Conservation (phyloP, 2,888 invertebrate genomes). For the Gisinianus flammeolus region DNA sequence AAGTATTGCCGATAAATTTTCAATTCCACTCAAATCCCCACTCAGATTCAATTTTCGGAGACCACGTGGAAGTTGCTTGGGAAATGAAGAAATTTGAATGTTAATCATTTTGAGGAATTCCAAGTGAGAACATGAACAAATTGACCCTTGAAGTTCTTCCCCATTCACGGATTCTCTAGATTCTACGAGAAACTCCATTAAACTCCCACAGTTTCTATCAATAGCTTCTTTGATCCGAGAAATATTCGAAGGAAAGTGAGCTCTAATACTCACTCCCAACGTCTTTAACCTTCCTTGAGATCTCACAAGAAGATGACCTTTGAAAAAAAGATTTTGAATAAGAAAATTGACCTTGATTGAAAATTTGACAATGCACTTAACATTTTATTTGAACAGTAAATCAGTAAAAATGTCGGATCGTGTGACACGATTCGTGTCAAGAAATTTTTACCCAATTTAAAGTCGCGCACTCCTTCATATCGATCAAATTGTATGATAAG, state of each 20-base stretch:
- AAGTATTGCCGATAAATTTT: not conserved
- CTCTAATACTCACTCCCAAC: not conserved
- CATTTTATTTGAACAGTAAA: no score
- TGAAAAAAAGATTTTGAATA: not conserved
- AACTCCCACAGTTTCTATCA: not conserved
- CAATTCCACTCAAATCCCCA: not conserved
- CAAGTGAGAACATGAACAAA: not conserved
- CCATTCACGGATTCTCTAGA: not conserved
- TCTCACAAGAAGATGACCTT: not conserved
- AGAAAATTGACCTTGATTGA: no score
- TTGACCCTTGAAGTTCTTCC: not conserved
- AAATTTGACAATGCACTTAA: no score
- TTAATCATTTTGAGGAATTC: constrained; percentile 1
- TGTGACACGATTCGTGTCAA: no score
- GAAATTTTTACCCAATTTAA: not conserved
- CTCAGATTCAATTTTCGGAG: not conserved
- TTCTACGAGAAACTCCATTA: not conserved
- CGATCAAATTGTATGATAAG: constrained; percentile 8
- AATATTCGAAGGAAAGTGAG: not conserved
- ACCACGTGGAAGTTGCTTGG: not conserved
- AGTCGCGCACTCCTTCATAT: not conserved
- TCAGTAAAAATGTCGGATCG: no score
- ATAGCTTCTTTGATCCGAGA: not conserved
- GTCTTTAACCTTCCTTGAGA: not conserved
- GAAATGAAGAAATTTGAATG: not conserved